phyloP scores from a whole-genome alignment of 2,113 vertebrate genomes.

The Mungos mungo region DNA sequence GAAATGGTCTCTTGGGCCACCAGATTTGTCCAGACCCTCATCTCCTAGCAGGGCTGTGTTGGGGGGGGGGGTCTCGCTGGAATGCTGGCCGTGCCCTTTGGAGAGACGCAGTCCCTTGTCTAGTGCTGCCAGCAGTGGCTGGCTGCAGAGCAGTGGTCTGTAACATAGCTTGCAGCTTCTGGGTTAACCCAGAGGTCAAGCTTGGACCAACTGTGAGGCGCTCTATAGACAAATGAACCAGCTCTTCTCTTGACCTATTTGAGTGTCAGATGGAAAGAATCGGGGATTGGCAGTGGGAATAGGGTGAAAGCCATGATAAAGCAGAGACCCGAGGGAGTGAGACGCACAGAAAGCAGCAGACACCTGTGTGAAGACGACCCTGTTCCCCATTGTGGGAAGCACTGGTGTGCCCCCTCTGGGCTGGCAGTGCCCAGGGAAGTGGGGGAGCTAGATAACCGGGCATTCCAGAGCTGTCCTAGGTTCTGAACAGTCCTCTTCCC shows the following conservation, averaged over 20 bases:
- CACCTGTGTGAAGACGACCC: rapidly evolving
- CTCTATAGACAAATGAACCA: not conserved
- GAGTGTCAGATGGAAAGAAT: too few relatives aligned
- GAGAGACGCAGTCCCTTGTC: not conserved
- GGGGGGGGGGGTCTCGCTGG: not conserved
- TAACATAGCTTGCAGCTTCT: not conserved
- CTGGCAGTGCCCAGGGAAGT: not conserved
- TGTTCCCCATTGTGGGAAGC: rapidly evolving
- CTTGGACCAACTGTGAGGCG: not conserved
- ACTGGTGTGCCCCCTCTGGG: not conserved
- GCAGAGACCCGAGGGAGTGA: rapidly evolving
- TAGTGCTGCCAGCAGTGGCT: too few relatives aligned
- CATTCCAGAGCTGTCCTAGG: not conserved
- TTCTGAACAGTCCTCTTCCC: not conserved
- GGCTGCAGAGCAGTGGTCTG: too few relatives aligned
- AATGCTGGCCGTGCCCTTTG: too few relatives aligned
- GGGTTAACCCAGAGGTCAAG: not conserved
- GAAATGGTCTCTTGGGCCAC: not conserved
- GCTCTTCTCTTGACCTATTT: not conserved
- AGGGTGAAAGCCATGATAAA: too few relatives aligned
- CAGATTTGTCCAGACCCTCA: too few relatives aligned
- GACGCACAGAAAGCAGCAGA: rapidly evolving
- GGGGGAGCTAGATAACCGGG: not conserved
- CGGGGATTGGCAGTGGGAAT: not conserved
- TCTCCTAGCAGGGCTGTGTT: rapidly evolving